These are phyloP conservation scores for Dreissena polymorpha DNA, from an alignment of 1,140 invertebrate species.

Conservation along the genomic window DNA sequence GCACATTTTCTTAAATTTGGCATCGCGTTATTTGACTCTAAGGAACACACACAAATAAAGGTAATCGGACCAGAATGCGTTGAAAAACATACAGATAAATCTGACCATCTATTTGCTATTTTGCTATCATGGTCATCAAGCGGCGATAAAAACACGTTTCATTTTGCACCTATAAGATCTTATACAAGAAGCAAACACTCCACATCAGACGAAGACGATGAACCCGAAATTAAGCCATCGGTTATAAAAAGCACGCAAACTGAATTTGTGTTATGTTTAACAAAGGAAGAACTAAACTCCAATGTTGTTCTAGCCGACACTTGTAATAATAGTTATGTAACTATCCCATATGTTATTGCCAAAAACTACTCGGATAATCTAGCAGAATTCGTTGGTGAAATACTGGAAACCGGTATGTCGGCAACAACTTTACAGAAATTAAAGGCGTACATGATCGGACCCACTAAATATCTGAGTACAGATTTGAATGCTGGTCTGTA, in stretches of 20 bases:
- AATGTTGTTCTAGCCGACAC: not conserved
- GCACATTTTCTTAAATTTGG: not conserved
- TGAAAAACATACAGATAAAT: not conserved
- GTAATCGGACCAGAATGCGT: not conserved
- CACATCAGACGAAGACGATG: too few relatives aligned
- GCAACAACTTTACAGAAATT: not conserved
- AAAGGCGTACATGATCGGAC: conserved; percentile 2
- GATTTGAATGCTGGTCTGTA: conserved; percentile 4
- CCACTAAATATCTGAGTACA: not conserved
- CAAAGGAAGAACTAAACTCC: not conserved
- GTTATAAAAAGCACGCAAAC: too few relatives aligned
- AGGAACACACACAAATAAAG: not conserved
- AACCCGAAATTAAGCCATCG: too few relatives aligned
- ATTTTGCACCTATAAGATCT: not conserved
- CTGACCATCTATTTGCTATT: not conserved
- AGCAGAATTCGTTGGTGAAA: not conserved
- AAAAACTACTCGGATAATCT: not conserved
- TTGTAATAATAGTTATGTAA: not conserved
- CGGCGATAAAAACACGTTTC: not conserved
- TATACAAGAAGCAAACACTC: not conserved
- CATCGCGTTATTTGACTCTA: not conserved
- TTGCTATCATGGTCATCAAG: not conserved
- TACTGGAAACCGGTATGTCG: conserved; percentile 1
- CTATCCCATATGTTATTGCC: not conserved
- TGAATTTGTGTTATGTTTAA: not conserved